Evolutionary conservation across 35 echinoderm and acorn worm species (phyloP).

Genomic region (Apostichopus parvimensis): DNA sequence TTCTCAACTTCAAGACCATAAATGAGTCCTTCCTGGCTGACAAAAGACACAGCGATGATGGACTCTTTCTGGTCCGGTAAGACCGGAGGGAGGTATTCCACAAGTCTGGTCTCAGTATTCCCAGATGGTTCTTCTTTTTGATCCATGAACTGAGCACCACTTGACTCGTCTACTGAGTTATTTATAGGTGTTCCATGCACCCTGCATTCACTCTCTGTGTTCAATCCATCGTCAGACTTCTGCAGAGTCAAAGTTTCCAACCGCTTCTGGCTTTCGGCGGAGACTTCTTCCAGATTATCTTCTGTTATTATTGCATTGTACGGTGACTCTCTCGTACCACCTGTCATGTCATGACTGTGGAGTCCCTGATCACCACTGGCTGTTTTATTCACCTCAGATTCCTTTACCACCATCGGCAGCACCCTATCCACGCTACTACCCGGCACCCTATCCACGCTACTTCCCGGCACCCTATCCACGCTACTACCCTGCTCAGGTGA

Average conservation of each 20-base stretch:
- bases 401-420: neutral
- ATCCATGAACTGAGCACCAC: neutral
- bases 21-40: constrained; percentile 67
- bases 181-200: neutral
- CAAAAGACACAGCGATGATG: constrained; percentile 64
- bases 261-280: neutral
- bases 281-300: neutral
- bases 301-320: neutral
- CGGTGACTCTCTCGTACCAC: neutral
- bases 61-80: constrained; percentile 45
- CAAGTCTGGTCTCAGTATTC: neutral
- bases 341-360: neutral
- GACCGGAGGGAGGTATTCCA: constrained; percentile 48
- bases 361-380: neutral
- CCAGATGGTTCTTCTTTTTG: neutral
- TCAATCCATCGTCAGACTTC: neutral
- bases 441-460: too few species aligned
- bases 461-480: too few species aligned
- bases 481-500: neutral
- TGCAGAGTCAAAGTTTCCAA: neutral
- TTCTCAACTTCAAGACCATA: constrained; percentile 67
- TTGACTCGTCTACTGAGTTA: neutral
- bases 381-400: neutral
- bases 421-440: too few species aligned
- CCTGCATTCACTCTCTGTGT: neutral